A percentile compares a stretch with the other conserved stretches of the same genome.
phyloP scores from a whole-genome alignment of 2,797 vertebrate species.

The Perodicticus potto region DNA sequence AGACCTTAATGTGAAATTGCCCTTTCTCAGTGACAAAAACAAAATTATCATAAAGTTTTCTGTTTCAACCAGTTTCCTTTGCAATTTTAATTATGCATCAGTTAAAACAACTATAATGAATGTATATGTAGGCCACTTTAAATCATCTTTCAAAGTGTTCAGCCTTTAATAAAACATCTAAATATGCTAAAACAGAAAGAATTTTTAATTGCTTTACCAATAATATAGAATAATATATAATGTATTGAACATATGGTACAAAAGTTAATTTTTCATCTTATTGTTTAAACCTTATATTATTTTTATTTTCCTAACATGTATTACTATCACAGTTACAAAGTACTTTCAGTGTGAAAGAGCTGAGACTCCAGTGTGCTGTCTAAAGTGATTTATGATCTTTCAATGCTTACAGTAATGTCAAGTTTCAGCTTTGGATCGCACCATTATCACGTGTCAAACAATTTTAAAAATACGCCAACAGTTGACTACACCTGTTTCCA shows the following conservation, averaged over 20 bases:
- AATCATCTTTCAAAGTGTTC: neutral
- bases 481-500: conserved; percentile 89
- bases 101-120: neutral
- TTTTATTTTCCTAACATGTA: conserved; percentile 65
- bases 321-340: conserved; percentile 79
- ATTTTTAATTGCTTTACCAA: conserved; percentile 11
- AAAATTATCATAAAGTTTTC: neutral
- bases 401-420: conserved; percentile 86
- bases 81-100: conserved; percentile 23
- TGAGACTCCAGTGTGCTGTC: conserved; percentile 83
- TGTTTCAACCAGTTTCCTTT: conserved; percentile 18
- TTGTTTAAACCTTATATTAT: conserved; percentile 18
- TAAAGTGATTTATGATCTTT: conserved; percentile 90
- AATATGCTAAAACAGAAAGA: conserved; percentile 19
- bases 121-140: neutral
- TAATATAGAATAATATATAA: neutral
- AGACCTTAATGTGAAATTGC: neutral
- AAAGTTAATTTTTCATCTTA: conserved; percentile 52
- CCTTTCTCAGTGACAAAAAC: neutral
- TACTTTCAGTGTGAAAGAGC: conserved; percentile 79
- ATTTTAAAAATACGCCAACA: conserved; percentile 86
- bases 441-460: conserved; percentile 88
- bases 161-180: neutral
- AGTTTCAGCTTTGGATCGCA: conserved; percentile 86
- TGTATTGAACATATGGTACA: neutral